Percentiles rank a stretch among this genome's conserved stretches.
phyloP scores from a whole-genome alignment of 2,888 invertebrate genomes.

The Tinea trinotella region DNA sequence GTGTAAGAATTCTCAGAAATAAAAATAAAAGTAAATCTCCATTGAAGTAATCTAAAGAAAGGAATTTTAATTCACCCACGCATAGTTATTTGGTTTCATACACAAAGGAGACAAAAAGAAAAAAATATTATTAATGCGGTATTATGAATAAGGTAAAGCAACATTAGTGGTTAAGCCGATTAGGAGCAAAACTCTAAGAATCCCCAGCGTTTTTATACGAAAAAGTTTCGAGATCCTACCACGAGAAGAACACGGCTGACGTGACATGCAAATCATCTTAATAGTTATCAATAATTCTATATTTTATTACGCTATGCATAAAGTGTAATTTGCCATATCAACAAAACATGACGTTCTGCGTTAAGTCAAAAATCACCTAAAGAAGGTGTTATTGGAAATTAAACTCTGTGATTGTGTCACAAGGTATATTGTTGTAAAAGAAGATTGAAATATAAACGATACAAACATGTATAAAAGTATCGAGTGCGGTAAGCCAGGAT shows the following conservation, averaged over 20 bases:
- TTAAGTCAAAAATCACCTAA: too few relatives aligned
- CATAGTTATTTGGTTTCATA: not conserved
- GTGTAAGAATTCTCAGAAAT: not conserved
- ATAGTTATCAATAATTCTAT: too few relatives aligned
- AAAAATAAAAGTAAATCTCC: not conserved
- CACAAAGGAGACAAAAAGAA: not conserved
- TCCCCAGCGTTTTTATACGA: not conserved
- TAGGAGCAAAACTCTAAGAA: not conserved
- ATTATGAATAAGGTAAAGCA: conserved; percentile 9
- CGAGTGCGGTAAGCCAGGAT: conserved; percentile 10
- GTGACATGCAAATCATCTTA: too few relatives aligned
- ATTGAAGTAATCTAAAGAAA: not conserved
- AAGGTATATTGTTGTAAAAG: not conserved
- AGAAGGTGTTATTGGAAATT: too few relatives aligned
- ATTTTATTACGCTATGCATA: too few relatives aligned
- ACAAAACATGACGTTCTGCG: too few relatives aligned
- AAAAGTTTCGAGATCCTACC: not conserved
- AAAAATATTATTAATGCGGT: conserved; percentile 3
- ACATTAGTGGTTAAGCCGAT: conserved; percentile 14
- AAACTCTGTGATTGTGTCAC: too few relatives aligned
- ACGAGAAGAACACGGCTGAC: too few relatives aligned
- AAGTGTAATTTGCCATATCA: too few relatives aligned
- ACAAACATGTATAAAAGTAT: not conserved
- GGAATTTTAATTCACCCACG: too few relatives aligned
- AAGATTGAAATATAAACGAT: not conserved